Conservation (phyloP, 2,797 vertebrate genomes). For the Pagetopsis macropterus region DNA sequence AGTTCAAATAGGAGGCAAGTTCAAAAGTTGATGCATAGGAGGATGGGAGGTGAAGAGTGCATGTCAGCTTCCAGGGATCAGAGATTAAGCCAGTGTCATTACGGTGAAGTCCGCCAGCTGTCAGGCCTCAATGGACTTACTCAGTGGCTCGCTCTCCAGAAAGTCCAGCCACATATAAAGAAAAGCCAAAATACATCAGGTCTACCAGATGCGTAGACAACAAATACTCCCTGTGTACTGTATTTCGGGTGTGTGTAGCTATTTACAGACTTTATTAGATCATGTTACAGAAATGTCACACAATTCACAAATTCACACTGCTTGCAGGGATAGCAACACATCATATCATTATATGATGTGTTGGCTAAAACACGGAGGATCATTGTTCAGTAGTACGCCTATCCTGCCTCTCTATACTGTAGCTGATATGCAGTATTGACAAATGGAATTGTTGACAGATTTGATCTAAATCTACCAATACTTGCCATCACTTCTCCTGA, state of each 20-base stretch:
- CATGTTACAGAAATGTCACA: neutral
- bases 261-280: neutral
- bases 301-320: conserved; percentile 10
- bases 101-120: conserved; percentile 63
- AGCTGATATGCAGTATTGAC: conserved; percentile 25
- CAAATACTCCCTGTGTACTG: neutral
- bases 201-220: neutral
- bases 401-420: conserved; percentile 20
- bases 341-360: conserved; percentile 22
- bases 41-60: conserved; percentile 28
- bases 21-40: conserved; percentile 32
- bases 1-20: conserved; percentile 2
- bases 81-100: conserved; percentile 73
- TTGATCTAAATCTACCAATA: conserved; percentile 18
- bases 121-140: conserved; percentile 34
- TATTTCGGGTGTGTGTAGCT: neutral
- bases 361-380: conserved; percentile 7
- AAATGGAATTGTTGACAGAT: conserved; percentile 25
- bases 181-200: neutral
- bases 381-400: conserved; percentile 33
- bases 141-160: conserved; percentile 34
- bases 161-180: conserved; percentile 29
- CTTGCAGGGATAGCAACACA: conserved; percentile 18
- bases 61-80: conserved; percentile 62
- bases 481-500: conserved; percentile 29